phyloP scores from a whole-genome alignment of 2,888 invertebrate species.

The Eupithecia exiguata region DNA sequence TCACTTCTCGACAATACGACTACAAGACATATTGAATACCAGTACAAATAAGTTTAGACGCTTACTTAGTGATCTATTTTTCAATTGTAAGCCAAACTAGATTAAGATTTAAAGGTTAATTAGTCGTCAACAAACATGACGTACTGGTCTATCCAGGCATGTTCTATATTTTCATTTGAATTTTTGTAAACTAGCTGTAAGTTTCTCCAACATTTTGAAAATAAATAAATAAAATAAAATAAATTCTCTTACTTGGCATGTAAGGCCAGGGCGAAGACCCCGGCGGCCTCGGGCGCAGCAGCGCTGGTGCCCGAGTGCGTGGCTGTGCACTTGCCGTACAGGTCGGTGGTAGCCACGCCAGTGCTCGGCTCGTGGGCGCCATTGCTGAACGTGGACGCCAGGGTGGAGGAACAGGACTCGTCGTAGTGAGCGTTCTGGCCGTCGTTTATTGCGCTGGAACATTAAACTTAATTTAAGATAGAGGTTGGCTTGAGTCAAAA shows the following conservation, averaged over 20 bases:
- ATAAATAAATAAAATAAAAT: too few relatives aligned
- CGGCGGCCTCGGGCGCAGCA: conserved; percentile 99
- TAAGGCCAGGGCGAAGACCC: conserved; percentile 97
- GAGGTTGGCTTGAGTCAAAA: background rate
- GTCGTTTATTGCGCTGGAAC: conserved; percentile 95
- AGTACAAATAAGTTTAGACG: too few relatives aligned
- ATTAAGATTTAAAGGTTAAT: too few relatives aligned
- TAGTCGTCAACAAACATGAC: too few relatives aligned
- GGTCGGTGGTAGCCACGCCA: conserved; percentile 98
- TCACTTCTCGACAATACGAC: too few relatives aligned
- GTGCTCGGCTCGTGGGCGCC: conserved; percentile 99
- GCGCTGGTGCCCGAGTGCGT: conserved; percentile 99
- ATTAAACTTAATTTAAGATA: background rate
- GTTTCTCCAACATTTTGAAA: too few relatives aligned
- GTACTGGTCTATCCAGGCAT: too few relatives aligned
- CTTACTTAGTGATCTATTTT: too few relatives aligned
- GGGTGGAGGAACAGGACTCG: conserved; percentile 98
- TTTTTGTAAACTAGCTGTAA: too few relatives aligned
- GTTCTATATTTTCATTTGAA: too few relatives aligned
- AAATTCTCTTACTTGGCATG: conserved; percentile 35
- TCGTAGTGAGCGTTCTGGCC: conserved; percentile 99
- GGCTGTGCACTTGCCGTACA: conserved; percentile 99
- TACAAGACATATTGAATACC: too few relatives aligned
- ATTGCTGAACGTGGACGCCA: conserved; percentile 99
- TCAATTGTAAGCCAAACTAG: too few relatives aligned